phyloP scores from a whole-genome alignment of 2,113 vertebrate species.

The Mustela lutreola region DNA sequence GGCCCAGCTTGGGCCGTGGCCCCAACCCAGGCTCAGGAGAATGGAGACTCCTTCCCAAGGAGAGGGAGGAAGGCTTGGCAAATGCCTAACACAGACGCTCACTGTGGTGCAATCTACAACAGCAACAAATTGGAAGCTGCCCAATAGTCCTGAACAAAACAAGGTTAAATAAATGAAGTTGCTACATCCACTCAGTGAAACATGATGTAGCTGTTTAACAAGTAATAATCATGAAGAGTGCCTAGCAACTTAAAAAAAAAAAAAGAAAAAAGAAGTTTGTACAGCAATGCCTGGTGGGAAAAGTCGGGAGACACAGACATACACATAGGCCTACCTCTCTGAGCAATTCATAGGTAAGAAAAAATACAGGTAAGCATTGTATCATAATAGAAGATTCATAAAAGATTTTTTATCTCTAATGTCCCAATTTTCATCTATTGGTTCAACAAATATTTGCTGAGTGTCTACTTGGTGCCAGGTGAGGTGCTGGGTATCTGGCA shows the following conservation, averaged over 20 bases:
- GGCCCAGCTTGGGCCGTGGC: neutral
- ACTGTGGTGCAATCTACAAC: neutral
- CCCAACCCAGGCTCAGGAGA: neutral
- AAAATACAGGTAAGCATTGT: neutral
- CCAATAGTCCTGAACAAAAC: neutral
- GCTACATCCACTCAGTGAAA: neutral
- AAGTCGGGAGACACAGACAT: neutral
- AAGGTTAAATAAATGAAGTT: constrained; percentile 27
- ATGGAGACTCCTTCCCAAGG: neutral
- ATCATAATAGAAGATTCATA: neutral
- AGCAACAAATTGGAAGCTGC: neutral
- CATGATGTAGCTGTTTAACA: constrained; percentile 4
- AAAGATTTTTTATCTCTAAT: constrained; percentile 1
- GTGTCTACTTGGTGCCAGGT: neutral
- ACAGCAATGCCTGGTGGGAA: neutral
- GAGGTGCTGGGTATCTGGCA: neutral
- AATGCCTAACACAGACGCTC: neutral
- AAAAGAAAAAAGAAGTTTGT: neutral
- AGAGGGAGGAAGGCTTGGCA: neutral
- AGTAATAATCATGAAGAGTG: neutral
- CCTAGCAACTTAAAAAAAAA: neutral
- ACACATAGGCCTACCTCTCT: neutral
- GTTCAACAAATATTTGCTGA: neutral
- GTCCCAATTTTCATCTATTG: neutral
- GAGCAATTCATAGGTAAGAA: neutral